Conservation (phyloP, 1,140 invertebrate species). For the Aphis craccivora region DNA sequence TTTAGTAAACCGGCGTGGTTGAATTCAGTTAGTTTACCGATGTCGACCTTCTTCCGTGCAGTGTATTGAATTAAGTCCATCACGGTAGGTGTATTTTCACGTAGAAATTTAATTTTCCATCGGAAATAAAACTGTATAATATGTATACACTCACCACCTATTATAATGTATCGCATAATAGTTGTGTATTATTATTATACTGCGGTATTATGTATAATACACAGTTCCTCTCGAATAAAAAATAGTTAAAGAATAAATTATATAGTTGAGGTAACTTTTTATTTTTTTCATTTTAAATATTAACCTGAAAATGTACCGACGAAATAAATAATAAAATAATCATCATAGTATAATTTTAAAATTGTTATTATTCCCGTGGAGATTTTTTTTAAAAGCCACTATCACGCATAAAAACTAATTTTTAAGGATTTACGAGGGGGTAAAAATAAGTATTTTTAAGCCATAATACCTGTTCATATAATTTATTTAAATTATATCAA, state of each 20-base stretch:
- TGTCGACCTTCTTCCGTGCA: neutral
- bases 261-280: neutral
- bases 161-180: neutral
- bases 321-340: constrained; percentile 6
- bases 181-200: neutral
- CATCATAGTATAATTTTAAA: neutral
- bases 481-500: constrained; percentile 24
- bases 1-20: constrained; percentile 15
- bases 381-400: neutral
- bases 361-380: neutral
- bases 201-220: neutral
- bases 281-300: neutral
- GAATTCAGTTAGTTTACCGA: constrained; percentile 27
- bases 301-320: neutral
- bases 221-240: neutral
- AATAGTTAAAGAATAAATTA: constrained; percentile 9
- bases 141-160: neutral
- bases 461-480: neutral
- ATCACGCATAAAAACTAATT: neutral
- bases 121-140: neutral
- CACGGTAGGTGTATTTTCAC: neutral
- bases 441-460: constrained; percentile 1
- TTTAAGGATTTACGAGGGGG: neutral
- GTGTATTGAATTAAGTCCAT: constrained; percentile 16
- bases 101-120: neutral